Percentiles rank a stretch among this genome's conserved stretches.
phyloP scores from a whole-genome alignment of 2,888 invertebrate species.

The Troides aeacus region DNA sequence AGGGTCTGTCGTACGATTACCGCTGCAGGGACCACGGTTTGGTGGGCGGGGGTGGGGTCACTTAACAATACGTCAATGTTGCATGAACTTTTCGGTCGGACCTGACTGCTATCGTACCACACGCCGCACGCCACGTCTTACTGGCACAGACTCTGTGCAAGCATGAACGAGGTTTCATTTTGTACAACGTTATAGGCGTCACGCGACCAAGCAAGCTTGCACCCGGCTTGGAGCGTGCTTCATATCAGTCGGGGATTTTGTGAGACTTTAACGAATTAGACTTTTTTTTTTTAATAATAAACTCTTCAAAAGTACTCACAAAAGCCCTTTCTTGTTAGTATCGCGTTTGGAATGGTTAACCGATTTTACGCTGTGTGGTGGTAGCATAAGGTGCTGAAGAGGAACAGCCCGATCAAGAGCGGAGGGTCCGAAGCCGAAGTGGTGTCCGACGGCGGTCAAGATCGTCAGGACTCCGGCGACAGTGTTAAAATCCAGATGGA shows the following conservation, averaged over 20 bases:
- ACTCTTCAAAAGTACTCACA: background rate
- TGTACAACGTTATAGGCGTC: conserved; percentile 12
- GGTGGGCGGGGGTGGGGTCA: background rate
- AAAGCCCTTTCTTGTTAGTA: background rate
- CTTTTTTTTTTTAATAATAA: background rate
- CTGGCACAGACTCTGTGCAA: conserved; percentile 23
- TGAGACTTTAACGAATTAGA: conserved; percentile 6
- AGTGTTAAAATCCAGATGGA: conserved; percentile 75
- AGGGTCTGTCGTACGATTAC: conserved; percentile 22
- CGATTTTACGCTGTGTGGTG: conserved; percentile 15
- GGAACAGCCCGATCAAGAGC: conserved; percentile 63
- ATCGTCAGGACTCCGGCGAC: conserved; percentile 55
- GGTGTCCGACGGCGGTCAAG: conserved; percentile 54
- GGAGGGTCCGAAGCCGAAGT: conserved; percentile 65
- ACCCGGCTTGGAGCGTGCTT: conserved; percentile 27
- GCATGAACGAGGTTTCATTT: conserved; percentile 21
- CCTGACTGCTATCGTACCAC: conserved; percentile 20
- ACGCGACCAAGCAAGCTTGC: conserved; percentile 23
- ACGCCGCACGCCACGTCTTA: conserved; percentile 20
- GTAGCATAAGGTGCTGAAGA: conserved; percentile 68
- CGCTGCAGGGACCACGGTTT: conserved; percentile 5
- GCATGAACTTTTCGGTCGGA: conserved; percentile 30
- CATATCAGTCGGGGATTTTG: conserved; percentile 6
- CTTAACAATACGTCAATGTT: conserved; percentile 29
- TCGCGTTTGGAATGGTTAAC: background rate